Base-by-base conservation (phyloP, 2,888 invertebrate species). In the Ditula angustiorana region DNA sequence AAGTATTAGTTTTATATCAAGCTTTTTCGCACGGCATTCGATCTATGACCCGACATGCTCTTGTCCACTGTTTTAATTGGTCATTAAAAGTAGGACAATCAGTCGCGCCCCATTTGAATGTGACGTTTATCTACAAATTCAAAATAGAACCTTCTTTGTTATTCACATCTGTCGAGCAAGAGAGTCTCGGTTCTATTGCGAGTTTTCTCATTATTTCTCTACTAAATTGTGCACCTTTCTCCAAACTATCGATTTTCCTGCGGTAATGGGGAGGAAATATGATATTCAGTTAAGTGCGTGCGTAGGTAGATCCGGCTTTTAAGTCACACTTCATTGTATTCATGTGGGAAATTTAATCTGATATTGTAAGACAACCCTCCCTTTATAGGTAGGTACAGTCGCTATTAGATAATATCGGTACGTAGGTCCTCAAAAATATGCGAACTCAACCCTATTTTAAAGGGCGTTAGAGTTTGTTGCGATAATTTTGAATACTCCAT, bases 281-380 rank as follows among this genome's bases (percentile, higher is more conserved):
- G 33, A 52, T 52, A 52, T 33, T 52, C 23, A 7, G 28, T 23
- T 21, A 52, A 52, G 49, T 49, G 28, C 7, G 21, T 11, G 21
- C 21, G 55, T 4, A 23, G 35, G 55, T 26, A 49, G 46, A 47
- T 56, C 49, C 41, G 46, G 53, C 53, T 53, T 53, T 61, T 53
- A 53, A 53, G 56, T 41, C 37, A n/a, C 37, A 37, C 46, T 46
- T 61, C 21, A 41, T 37, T 49, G 47, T 62, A 56, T 56, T 56
- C 37, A 62, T 28, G 56, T 8, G 62, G 30, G 49, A 30, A 62
- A 49, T 56, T 23, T 56, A 62, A 55, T 61, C 46, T 47, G 47
- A 47, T 24, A 53, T 47, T 53, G 21, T 23, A 30, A 11, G 13
- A 19, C 19, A 41, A 24, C 33, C 53, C 30, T 41, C 30, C 46